Evolutionary conservation across 2,797 vertebrate species (phyloP).

Genomic region (Poeciliopsis gracilis): DNA sequence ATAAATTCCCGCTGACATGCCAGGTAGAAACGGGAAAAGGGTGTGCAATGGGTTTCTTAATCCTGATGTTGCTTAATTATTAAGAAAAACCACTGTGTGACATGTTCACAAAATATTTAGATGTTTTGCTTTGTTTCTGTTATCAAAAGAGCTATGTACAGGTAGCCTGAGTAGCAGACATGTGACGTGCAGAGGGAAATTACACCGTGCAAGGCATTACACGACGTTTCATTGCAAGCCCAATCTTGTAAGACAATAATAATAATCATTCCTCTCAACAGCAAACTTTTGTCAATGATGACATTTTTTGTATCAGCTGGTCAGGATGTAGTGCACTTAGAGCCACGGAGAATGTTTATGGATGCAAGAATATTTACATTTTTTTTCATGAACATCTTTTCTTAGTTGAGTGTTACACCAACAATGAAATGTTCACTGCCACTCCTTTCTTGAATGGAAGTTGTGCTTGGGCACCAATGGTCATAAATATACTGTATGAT

Average conservation of each 20-base stretch:
- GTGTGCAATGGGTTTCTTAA: constrained; percentile 37
- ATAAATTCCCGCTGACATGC: constrained; percentile 49
- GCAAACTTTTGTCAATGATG: not conserved
- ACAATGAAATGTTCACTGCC: constrained; percentile 50
- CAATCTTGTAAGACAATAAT: constrained; percentile 28
- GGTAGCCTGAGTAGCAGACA: constrained; percentile 4
- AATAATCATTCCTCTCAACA: not conserved
- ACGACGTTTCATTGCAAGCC: constrained; percentile 24
- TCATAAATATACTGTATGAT: constrained; percentile 9
- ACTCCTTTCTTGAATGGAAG: constrained; percentile 56
- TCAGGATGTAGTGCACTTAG: constrained; percentile 10
- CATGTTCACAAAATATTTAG: constrained; percentile 16
- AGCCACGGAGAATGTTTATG: constrained; percentile 16
- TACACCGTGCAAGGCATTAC: not conserved
- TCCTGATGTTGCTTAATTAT: constrained; percentile 18
- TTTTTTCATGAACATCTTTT: constrained; percentile 59
- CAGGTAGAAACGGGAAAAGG: constrained; percentile 7
- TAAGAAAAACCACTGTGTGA: constrained; percentile 13
- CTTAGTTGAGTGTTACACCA: constrained; percentile 58
- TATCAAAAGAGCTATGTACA: constrained; percentile 7
- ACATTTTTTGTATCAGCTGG: not conserved
- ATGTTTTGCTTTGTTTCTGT: not conserved
- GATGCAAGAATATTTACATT: constrained; percentile 45
- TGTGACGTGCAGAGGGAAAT: constrained; percentile 3
- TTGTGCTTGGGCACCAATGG: constrained; percentile 43